Evolutionary conservation across 2,797 vertebrate species (phyloP).

Genomic region (Pitangus sulphuratus): DNA sequence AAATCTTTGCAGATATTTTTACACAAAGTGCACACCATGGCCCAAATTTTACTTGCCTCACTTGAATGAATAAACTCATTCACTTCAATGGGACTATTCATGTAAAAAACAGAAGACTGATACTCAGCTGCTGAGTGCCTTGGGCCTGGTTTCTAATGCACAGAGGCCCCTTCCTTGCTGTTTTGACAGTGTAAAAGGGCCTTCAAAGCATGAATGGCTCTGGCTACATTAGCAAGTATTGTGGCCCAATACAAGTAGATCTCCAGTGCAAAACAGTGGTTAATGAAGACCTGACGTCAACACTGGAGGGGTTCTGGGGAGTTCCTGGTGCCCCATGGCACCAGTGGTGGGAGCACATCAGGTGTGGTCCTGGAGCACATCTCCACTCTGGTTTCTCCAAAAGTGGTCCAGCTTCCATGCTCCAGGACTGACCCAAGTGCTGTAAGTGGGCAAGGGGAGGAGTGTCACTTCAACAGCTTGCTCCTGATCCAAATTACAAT

Average conservation of each 20-base stretch:
- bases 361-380: slow-evolving; percentile 22
- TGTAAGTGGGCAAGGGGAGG: background rate
- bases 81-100: slow-evolving; percentile 69
- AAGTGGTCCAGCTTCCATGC: background rate
- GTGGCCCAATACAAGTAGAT: slow-evolving; percentile 61
- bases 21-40: slow-evolving; percentile 65
- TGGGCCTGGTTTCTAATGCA: slow-evolving; percentile 58
- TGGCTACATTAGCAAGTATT: slow-evolving; percentile 66
- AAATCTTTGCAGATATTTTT: slow-evolving; percentile 69
- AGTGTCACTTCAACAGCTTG: background rate
- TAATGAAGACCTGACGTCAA: slow-evolving; percentile 53
- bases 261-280: slow-evolving; percentile 7
- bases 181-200: slow-evolving; percentile 59
- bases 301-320: background rate
- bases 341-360: background rate
- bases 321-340: background rate
- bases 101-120: slow-evolving; percentile 64
- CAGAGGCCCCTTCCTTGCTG: slow-evolving; percentile 47
- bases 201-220: slow-evolving; percentile 58
- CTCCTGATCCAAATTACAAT: background rate
- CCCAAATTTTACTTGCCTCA: slow-evolving; percentile 69
- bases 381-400: background rate
- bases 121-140: slow-evolving; percentile 49
- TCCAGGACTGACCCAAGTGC: background rate
- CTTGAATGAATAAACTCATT: slow-evolving; percentile 69